phyloP scores from a whole-genome alignment of 1,140 invertebrate genomes.

The Maniola jurtina region DNA sequence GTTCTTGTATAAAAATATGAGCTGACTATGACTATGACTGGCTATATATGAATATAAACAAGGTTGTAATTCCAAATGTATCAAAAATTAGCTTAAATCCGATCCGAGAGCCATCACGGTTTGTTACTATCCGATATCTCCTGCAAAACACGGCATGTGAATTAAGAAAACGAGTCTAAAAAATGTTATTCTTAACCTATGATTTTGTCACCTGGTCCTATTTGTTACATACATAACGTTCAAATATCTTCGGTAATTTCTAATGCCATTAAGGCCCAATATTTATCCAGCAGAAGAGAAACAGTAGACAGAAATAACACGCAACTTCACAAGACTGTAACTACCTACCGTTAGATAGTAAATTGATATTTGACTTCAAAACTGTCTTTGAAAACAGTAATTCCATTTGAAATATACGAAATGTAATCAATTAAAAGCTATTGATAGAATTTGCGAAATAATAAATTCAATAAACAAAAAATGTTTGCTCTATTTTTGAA shows the following conservation, averaged over 20 bases:
- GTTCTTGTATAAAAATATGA: too few relatives aligned
- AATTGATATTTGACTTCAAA: neutral
- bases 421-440: neutral
- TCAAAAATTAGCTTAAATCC: too few relatives aligned
- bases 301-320: constrained; percentile 28
- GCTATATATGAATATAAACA: too few relatives aligned
- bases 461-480: neutral
- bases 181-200: neutral
- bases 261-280: constrained; percentile 43
- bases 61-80: too few relatives aligned
- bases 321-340: neutral
- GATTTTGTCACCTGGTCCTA: neutral
- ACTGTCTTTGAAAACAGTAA: constrained; percentile 6
- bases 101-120: too few relatives aligned
- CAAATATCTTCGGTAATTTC: neutral
- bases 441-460: too few relatives aligned
- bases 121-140: too few relatives aligned
- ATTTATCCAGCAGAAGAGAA: constrained; percentile 37
- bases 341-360: constrained; percentile 1
- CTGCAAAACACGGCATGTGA: too few relatives aligned
- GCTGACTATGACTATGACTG: too few relatives aligned
- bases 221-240: neutral
- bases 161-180: too few relatives aligned
- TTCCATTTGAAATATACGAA: neutral
- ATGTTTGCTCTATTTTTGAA: too few relatives aligned